Evolutionary conservation across 2,113 vertebrate genomes (phyloP).

Genomic region (Callospermophilus lateralis): DNA sequence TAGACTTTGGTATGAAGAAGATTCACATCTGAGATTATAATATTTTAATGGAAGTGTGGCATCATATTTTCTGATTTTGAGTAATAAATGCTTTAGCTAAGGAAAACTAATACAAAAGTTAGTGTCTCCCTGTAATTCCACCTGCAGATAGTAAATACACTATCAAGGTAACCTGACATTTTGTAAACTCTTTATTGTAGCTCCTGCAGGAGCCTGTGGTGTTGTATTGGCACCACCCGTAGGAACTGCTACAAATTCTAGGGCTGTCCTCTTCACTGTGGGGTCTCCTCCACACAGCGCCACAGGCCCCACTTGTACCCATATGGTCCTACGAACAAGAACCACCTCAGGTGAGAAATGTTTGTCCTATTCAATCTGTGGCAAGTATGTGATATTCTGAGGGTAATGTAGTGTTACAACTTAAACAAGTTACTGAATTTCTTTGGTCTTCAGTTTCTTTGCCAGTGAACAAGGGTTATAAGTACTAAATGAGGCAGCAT

Average conservation of each 20-base stretch:
- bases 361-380: not conserved
- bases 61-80: constrained; percentile 31
- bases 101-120: not conserved
- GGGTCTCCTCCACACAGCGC: constrained; percentile 96
- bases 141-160: not conserved
- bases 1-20: constrained; percentile 26
- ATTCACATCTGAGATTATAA: constrained; percentile 20
- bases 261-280: constrained; percentile 96
- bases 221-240: constrained; percentile 82
- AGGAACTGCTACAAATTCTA: constrained; percentile 87
- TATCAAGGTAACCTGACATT: not conserved
- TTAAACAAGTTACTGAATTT: not conserved
- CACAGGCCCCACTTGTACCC: constrained; percentile 94
- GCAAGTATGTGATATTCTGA: not conserved
- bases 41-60: constrained; percentile 19
- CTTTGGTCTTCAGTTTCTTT: not conserved
- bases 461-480: not conserved
- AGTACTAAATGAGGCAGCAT: not conserved
- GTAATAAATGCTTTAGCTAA: constrained; percentile 20
- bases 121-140: not conserved
- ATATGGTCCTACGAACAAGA: constrained; percentile 93
- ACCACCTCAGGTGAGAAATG: constrained; percentile 94
- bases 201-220: constrained; percentile 91
- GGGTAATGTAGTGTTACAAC: not conserved
- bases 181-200: constrained; percentile 79